Evolutionary conservation across 2,888 invertebrate genomes (phyloP).

Genomic region (Campaea margaritaria): DNA sequence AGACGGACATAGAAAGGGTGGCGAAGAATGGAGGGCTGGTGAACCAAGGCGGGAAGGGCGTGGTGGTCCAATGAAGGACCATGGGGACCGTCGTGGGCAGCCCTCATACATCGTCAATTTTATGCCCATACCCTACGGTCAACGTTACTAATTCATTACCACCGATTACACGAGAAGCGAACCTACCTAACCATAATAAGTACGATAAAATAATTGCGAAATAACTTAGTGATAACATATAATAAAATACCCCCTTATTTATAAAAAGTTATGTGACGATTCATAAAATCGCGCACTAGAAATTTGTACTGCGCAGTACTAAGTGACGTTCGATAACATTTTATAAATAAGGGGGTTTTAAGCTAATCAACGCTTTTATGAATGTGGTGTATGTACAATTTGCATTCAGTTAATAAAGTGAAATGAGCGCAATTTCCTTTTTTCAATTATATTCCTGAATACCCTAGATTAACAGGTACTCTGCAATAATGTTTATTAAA

Average conservation of each 20-base stretch:
- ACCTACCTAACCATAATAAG: no score
- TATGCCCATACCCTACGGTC: slow-evolving; percentile 30
- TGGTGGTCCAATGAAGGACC: neutral
- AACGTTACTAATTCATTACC: slow-evolving; percentile 15
- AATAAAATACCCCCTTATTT: no score
- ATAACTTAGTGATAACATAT: neutral
- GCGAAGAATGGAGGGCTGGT: slow-evolving; percentile 7
- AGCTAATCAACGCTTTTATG: slow-evolving; percentile 5
- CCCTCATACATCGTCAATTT: slow-evolving; percentile 19
- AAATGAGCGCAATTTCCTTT: slow-evolving; percentile 1
- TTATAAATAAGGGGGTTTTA: neutral
- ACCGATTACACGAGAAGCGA: neutral
- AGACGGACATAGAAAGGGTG: neutral
- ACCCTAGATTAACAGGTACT: no score
- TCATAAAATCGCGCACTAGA: no score
- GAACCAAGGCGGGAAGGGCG: slow-evolving; percentile 7
- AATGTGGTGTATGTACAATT: neutral
- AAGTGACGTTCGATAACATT: no score
- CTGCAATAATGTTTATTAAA: no score
- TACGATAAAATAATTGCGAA: neutral
- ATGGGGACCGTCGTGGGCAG: slow-evolving; percentile 17
- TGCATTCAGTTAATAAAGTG: slow-evolving; percentile 8
- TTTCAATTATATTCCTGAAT: no score
- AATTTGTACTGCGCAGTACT: no score
- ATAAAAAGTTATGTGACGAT: no score